Base-by-base conservation (phyloP, 2,888 invertebrate species). In the Spisula solida region DNA sequence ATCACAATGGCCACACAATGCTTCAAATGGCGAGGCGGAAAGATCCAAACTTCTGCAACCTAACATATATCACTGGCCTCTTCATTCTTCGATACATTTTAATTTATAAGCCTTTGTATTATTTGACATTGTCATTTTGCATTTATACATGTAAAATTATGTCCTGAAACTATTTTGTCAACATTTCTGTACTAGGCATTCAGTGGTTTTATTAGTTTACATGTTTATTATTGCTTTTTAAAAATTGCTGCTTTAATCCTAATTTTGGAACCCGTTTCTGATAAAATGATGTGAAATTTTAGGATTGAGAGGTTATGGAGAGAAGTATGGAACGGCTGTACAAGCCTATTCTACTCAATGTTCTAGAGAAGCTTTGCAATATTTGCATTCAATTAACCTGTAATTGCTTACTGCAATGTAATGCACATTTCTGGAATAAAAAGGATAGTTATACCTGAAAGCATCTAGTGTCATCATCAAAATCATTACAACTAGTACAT, bases 251-350 rank as follows among this genome's bases (percentile, higher is more conserved):
- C 41, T 41, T n/a, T 14, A 80, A 34, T 41, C 41, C 41, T 41
- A 41, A 41, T 41, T 41, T 41, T 41, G 8, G 41, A 81, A 81
- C 51, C 48, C 4, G 10, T 81, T 51, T 81, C 2, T 81, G 6
- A 25, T 1, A 81, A 75, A 85, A 51, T 78, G 25, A 55, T 79
- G n/a, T 20, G 16, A 5, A 31, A 41, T 82, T 75, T 75, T 31
- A 87, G 87, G 78, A 87, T 87, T 75, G 87, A 87, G 56, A 14
- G 88, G 29, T 60, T 91, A 34, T 91, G 89, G 87, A 82, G 91
- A 60, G 91, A 91, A n/a, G 12, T 91, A 29, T 89, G 91, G 89
- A 55, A 29, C 80, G 85, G 91, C 80, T 82, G 31, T 47, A 87
- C 85, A 81, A 41, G 66, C 14, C 66, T 81, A 31, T 91, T 85